phyloP scores from a whole-genome alignment of 1,140 invertebrate genomes.

The Neelides sp. region DNA sequence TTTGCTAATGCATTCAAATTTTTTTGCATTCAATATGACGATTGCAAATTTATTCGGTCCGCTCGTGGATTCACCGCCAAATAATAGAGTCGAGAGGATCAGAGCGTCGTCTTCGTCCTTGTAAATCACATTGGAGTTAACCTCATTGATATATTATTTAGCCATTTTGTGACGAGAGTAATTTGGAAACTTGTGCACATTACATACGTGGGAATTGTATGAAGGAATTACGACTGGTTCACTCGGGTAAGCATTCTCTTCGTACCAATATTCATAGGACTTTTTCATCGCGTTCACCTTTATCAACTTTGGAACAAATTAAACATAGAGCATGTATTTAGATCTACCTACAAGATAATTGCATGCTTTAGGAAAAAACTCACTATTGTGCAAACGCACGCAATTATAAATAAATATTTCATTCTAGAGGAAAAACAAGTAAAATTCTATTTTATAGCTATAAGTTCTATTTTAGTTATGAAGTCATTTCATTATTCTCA shows the following conservation, averaged over 20 bases:
- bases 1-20: slow-evolving; percentile 19
- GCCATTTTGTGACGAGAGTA: no score
- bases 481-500: no score
- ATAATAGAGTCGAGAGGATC: slow-evolving; percentile 19
- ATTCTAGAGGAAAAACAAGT: no score
- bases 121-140: neutral
- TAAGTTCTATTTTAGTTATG: no score
- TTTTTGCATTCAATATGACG: slow-evolving; percentile 21
- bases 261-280: slow-evolving; percentile 54
- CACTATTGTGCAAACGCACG: no score
- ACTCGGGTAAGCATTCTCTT: slow-evolving; percentile 61
- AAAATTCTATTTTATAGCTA: no score
- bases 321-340: no score
- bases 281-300: slow-evolving; percentile 61
- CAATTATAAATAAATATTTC: no score
- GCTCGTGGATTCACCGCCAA: slow-evolving; percentile 19
- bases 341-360: no score
- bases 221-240: slow-evolving; percentile 82
- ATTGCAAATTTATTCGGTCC: slow-evolving; percentile 20
- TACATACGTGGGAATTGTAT: no score
- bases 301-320: slow-evolving; percentile 47
- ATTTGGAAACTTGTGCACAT: no score
- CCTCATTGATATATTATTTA: neutral
- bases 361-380: no score
- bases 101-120: slow-evolving; percentile 25